Evolutionary conservation across 2,797 vertebrate genomes (phyloP).

Genomic region (Phalanger gymnotis): DNA sequence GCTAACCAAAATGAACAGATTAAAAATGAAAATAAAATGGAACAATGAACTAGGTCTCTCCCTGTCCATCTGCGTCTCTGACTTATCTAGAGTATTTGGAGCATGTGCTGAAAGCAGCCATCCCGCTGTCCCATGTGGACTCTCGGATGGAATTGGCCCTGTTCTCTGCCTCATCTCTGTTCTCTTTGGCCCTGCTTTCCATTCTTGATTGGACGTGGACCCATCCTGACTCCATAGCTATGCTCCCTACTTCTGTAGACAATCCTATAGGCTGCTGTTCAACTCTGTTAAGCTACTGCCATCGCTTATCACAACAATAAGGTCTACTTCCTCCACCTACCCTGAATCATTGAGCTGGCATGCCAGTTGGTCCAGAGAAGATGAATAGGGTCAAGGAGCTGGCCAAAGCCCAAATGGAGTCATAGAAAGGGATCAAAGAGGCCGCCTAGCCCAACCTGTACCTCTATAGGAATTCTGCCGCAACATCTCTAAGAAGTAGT

Average conservation of each 20-base stretch:
- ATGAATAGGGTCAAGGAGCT: neutral
- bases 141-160: neutral
- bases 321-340: neutral
- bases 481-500: neutral
- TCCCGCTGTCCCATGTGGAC: conserved; percentile 16
- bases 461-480: neutral
- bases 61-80: conserved; percentile 1
- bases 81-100: conserved; percentile 48
- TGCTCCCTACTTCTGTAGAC: neutral
- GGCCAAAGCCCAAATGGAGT: neutral
- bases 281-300: neutral
- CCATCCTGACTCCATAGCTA: neutral
- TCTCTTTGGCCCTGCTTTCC: neutral
- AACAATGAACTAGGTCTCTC: neutral
- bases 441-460: neutral
- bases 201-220: neutral
- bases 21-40: conserved; percentile 37
- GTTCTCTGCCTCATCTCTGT: neutral
- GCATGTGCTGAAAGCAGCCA: conserved; percentile 8
- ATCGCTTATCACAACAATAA: neutral
- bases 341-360: neutral
- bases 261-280: neutral
- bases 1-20: conserved; percentile 52
- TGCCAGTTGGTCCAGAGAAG: neutral
- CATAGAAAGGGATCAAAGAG: neutral